phyloP scores from a whole-genome alignment of 2,888 invertebrate species.

The Opisthograptis luteolata region DNA sequence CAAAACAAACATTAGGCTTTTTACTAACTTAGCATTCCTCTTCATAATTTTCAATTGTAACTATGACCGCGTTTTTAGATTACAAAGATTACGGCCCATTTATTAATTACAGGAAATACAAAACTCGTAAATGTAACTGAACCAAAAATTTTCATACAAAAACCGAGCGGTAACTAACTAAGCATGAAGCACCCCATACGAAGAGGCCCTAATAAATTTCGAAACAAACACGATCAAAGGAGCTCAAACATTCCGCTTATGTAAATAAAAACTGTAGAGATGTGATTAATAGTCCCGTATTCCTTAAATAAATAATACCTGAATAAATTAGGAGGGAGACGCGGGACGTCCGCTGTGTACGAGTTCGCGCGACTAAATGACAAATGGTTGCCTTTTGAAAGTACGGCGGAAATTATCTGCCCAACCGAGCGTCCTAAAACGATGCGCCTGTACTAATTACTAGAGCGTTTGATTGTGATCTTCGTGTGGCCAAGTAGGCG shows the following conservation, averaged over 20 bases:
- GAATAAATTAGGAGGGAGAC: slow-evolving; percentile 79
- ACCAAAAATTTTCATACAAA: slow-evolving; percentile 39
- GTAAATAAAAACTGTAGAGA: slow-evolving; percentile 81
- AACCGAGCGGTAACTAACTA: slow-evolving; percentile 42
- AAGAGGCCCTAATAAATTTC: slow-evolving; percentile 66
- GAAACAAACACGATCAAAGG: slow-evolving; percentile 74
- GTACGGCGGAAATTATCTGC: slow-evolving; percentile 82
- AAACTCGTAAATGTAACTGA: slow-evolving; percentile 32
- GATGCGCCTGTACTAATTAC: slow-evolving; percentile 80
- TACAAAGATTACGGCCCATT: slow-evolving; percentile 26
- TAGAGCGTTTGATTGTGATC: slow-evolving; percentile 81
- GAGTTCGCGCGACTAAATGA: slow-evolving; percentile 79
- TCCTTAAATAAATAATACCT: slow-evolving; percentile 84
- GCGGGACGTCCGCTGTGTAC: slow-evolving; percentile 72
- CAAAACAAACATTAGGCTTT: neutral
- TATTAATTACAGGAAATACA: slow-evolving; percentile 35
- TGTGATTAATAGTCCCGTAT: slow-evolving; percentile 82
- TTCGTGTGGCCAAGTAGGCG: slow-evolving; percentile 43
- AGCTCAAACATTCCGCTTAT: slow-evolving; percentile 63
- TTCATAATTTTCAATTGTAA: slow-evolving; percentile 7
- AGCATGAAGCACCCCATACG: slow-evolving; percentile 51
- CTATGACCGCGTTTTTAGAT: slow-evolving; percentile 15
- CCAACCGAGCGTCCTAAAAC: slow-evolving; percentile 78
- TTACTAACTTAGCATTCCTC: slow-evolving; percentile 1
- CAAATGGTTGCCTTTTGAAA: slow-evolving; percentile 82